Conservation (phyloP, 2,113 vertebrate species). For the Vicugna pacos region DNA sequence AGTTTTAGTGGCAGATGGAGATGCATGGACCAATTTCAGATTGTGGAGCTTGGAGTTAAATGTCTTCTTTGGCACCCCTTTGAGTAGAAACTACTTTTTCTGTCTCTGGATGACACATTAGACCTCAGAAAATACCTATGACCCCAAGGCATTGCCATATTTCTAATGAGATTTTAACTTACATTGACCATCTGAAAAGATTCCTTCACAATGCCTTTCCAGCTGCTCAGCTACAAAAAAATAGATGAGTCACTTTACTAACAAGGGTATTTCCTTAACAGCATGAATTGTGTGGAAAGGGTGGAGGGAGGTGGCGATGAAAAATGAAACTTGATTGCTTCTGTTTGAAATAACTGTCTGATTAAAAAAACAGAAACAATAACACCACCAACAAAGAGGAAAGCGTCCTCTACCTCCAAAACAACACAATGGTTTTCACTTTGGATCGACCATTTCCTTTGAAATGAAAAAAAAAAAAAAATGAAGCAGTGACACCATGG, state of each 20-base stretch:
- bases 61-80: background rate
- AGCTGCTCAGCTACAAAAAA: constrained; percentile 49
- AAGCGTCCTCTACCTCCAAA: constrained; percentile 60
- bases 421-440: constrained; percentile 69
- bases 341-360: constrained; percentile 80
- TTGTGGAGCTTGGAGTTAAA: background rate
- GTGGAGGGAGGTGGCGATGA: constrained; percentile 48
- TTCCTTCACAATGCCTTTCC: constrained; percentile 47
- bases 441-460: constrained; percentile 81
- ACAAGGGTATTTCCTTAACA: constrained; percentile 80
- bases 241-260: constrained; percentile 74
- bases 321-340: constrained; percentile 79
- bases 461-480: constrained; percentile 80
- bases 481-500: too few species aligned
- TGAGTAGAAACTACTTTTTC: background rate
- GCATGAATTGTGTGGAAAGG: constrained; percentile 48
- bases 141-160: background rate
- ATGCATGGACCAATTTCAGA: background rate
- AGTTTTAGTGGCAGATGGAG: background rate
- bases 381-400: constrained; percentile 64
- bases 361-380: constrained; percentile 78
- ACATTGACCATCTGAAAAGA: constrained; percentile 54
- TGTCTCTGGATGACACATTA: background rate
- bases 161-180: constrained; percentile 31
- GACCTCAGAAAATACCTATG: background rate